These are phyloP conservation scores for Ridgeia piscesae DNA, from an alignment of 1,140 invertebrate genomes.

Conservation along the genomic window DNA sequence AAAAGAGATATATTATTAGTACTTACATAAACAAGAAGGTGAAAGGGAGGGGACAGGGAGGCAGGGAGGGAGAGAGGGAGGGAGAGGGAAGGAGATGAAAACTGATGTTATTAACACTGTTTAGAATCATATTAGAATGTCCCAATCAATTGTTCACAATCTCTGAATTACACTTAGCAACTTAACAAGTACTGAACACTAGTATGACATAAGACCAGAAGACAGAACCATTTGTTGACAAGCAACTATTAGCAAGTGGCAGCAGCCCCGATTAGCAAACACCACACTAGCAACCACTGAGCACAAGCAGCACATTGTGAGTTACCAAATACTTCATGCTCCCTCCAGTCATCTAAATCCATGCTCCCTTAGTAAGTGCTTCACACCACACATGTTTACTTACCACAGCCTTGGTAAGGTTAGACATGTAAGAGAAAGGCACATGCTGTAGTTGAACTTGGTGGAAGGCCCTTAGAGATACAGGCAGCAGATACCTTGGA, in stretches of 20 bases:
- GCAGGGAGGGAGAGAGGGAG: too few species aligned
- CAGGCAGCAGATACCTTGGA: background rate
- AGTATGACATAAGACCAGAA: background rate
- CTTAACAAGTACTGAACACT: background rate
- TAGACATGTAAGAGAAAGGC: conserved; percentile 1
- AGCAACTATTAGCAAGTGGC: background rate
- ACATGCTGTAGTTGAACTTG: background rate
- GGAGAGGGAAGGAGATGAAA: too few species aligned
- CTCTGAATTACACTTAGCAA: background rate
- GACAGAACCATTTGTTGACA: background rate
- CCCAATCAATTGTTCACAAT: background rate
- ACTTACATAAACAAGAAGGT: too few species aligned
- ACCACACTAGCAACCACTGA: background rate
- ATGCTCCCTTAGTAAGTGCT: background rate
- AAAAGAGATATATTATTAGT: too few species aligned
- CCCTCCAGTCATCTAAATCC: background rate
- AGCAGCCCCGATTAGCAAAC: background rate
- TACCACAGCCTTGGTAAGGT: background rate
- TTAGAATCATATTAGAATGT: background rate
- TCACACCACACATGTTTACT: background rate
- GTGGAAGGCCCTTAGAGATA: background rate
- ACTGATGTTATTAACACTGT: background rate
- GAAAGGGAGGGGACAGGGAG: too few species aligned
- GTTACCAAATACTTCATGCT: background rate
- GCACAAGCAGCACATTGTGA: background rate